Evolutionary conservation across 2,888 invertebrate species (phyloP).

Genomic region (Campoplex nolae): DNA sequence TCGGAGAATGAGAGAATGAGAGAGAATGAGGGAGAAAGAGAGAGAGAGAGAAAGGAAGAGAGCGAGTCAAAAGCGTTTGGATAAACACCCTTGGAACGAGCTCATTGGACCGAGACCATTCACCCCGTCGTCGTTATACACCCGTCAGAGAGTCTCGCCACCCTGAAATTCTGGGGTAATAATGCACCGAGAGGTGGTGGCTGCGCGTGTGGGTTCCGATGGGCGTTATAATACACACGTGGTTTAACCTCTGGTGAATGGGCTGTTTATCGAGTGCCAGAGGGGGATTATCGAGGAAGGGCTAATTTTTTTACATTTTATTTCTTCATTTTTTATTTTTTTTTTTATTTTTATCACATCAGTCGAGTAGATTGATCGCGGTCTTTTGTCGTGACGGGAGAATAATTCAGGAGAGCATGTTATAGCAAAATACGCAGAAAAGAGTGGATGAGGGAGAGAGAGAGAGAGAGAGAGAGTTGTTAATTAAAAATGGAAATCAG

Average conservation of each 20-base stretch:
- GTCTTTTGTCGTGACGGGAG: not conserved
- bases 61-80: slow-evolving; percentile 1
- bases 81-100: slow-evolving; percentile 14
- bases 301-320: not conserved
- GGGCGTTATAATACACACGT: slow-evolving; percentile 16
- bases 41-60: not conserved
- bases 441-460: not conserved
- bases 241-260: not conserved
- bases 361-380: not conserved
- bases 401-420: not conserved
- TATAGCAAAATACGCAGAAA: not conserved
- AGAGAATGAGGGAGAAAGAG: too few species aligned
- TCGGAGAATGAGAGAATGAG: not conserved
- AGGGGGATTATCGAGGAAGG: slow-evolving; percentile 10
- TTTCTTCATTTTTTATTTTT: not conserved
- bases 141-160: slow-evolving; percentile 17
- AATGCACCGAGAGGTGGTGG: slow-evolving; percentile 2
- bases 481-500: slow-evolving; percentile 11
- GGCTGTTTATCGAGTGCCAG: slow-evolving; percentile 2
- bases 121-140: slow-evolving; percentile 1
- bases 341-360: not conserved
- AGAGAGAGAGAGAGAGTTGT: not conserved
- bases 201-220: slow-evolving; percentile 11
- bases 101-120: slow-evolving; percentile 17
- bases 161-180: slow-evolving; percentile 13